Conservation (phyloP, 2,888 invertebrate genomes). For the Drosophila cracens region DNA sequence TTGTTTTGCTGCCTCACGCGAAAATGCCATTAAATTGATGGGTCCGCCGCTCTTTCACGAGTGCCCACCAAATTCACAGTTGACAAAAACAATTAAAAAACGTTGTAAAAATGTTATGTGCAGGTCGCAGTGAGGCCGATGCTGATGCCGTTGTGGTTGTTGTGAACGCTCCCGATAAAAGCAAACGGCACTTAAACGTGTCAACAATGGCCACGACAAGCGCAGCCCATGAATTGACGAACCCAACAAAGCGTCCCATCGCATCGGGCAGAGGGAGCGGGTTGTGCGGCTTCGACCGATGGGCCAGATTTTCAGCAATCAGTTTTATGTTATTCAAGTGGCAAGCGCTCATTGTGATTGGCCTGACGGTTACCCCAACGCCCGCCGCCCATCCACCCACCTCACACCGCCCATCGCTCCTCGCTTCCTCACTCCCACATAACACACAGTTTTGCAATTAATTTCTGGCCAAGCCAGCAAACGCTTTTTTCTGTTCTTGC, state of each 20-base stretch:
- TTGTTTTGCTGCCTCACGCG: conserved; percentile 53
- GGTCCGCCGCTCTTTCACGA: conserved; percentile 44
- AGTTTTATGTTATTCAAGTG: conserved; percentile 79
- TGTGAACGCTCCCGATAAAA: conserved; percentile 70
- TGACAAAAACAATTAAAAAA: conserved; percentile 79
- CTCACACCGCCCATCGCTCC: not conserved
- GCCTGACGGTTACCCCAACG: conserved; percentile 29
- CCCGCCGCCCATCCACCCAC: not conserved
- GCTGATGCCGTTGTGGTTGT: conserved; percentile 32
- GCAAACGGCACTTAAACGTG: conserved; percentile 80
- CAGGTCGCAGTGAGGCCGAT: conserved; percentile 43
- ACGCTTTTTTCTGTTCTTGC: conserved; percentile 25
- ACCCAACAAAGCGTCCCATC: conserved; percentile 54
- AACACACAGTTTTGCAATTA: conserved; percentile 78
- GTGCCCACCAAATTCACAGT: conserved; percentile 58
- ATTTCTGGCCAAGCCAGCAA: conserved; percentile 73
- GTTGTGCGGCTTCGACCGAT: conserved; percentile 28
- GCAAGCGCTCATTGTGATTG: conserved; percentile 73
- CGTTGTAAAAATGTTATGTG: conserved; percentile 74
- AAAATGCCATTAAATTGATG: conserved; percentile 77
- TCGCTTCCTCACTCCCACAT: conserved; percentile 24
- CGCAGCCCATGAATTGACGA: conserved; percentile 70
- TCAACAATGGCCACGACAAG: conserved; percentile 76
- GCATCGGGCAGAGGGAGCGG: conserved; percentile 5
- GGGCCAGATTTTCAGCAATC: conserved; percentile 78